These are phyloP conservation scores for Drosophila kanekoi DNA, from an alignment of 2,888 invertebrate genomes.

Conservation along the genomic window DNA sequence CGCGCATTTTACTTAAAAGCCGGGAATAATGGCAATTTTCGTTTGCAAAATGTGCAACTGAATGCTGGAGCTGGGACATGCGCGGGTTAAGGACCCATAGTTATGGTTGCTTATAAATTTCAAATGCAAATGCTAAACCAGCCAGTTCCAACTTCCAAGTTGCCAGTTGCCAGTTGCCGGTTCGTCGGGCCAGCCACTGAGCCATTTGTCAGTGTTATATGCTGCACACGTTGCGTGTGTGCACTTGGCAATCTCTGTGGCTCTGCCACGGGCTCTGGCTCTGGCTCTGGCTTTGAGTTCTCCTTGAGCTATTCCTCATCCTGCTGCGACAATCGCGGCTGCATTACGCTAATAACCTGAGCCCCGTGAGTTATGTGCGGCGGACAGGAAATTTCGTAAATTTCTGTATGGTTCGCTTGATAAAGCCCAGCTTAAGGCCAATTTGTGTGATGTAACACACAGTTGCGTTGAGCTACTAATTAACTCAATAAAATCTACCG, in stretches of 20 bases:
- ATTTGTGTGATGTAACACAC: conserved; percentile 27
- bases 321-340: conserved; percentile 68
- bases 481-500: conserved; percentile 28
- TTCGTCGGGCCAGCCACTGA: conserved; percentile 49
- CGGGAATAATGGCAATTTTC: conserved; percentile 67
- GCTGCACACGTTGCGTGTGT: conserved; percentile 76
- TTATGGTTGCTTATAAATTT: conserved; percentile 79
- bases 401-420: conserved; percentile 31
- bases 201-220: conserved; percentile 76
- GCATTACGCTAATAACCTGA: conserved; percentile 80
- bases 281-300: conserved; percentile 21
- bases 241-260: conserved; percentile 71
- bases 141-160: conserved; percentile 29
- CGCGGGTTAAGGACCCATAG: conserved; percentile 38
- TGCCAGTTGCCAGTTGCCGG: conserved; percentile 26
- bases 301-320: conserved; percentile 26
- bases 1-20: conserved; percentile 52
- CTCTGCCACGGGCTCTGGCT: too few species aligned
- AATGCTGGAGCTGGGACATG: conserved; percentile 6
- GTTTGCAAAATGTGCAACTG: conserved; percentile 56
- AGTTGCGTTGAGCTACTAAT: conserved; percentile 47
- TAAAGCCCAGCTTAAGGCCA: conserved; percentile 33
- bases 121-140: conserved; percentile 75
- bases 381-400: conserved; percentile 36
- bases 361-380: conserved; percentile 68